phyloP scores from a whole-genome alignment of 2,113 vertebrate genomes.

The Syrmaticus mikado region DNA sequence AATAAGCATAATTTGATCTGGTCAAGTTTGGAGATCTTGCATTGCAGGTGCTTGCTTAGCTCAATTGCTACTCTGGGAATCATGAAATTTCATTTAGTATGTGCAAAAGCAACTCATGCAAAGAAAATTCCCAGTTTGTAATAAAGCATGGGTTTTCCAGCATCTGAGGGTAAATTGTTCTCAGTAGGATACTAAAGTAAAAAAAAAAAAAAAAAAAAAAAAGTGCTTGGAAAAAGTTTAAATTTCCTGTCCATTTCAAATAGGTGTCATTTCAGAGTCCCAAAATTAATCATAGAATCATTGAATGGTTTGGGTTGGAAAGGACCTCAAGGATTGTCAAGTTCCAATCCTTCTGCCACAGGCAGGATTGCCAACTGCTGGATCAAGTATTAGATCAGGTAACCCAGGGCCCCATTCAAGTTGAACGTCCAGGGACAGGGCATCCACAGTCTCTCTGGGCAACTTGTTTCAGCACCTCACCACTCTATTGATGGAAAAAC shows the following conservation, averaged over 20 bases:
- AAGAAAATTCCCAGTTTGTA: constrained; percentile 70
- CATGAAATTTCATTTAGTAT: constrained; percentile 57
- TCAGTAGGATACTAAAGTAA: constrained; percentile 54
- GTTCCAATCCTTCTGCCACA: too few relatives aligned
- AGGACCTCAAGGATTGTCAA: too few relatives aligned
- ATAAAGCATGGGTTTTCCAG: constrained; percentile 71
- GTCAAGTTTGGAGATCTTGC: not conserved
- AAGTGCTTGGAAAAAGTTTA: constrained; percentile 67
- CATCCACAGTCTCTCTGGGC: too few relatives aligned
- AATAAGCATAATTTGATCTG: constrained; percentile 28
- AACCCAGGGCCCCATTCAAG: too few relatives aligned
- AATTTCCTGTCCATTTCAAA: constrained; percentile 75
- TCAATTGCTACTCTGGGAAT: constrained; percentile 64
- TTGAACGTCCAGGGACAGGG: too few relatives aligned
- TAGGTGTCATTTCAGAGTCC: constrained; percentile 54
- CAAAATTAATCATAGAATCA: not conserved
- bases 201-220: constrained; percentile 64
- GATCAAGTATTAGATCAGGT: too few relatives aligned
- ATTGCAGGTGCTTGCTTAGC: constrained; percentile 71
- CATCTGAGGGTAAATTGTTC: constrained; percentile 67
- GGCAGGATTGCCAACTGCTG: too few relatives aligned
- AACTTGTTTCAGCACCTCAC: too few relatives aligned
- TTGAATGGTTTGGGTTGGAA: too few relatives aligned
- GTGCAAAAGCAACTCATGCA: constrained; percentile 61
- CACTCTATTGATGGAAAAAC: too few relatives aligned